Percentiles rank a stretch among this genome's conserved stretches.
Evolutionary conservation across 2,113 vertebrate genomes (phyloP).

Genomic region (Mobula birostris): DNA sequence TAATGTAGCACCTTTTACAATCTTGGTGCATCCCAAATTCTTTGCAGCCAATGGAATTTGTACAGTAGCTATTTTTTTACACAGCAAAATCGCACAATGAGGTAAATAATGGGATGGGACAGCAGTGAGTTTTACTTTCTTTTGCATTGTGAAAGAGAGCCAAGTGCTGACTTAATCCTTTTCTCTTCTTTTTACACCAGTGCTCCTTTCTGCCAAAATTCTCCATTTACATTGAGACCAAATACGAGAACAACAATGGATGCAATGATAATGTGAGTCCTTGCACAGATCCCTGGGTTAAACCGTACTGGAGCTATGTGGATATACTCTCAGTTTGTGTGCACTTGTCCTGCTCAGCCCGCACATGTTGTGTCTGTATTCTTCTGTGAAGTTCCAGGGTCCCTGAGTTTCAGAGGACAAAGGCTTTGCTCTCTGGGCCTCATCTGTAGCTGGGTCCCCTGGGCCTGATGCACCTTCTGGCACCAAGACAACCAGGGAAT

Average conservation of each 20-base stretch:
- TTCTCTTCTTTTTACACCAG: slow-evolving; percentile 43
- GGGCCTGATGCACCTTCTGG: not conserved
- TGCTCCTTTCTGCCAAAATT: slow-evolving; percentile 68
- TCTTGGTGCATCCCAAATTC: not conserved
- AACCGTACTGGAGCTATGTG: not conserved
- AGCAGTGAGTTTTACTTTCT: not conserved
- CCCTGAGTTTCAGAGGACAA: not conserved
- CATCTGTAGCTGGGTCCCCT: not conserved
- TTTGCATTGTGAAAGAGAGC: not conserved
- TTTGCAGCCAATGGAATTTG: not conserved
- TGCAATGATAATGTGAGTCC: slow-evolving; percentile 57
- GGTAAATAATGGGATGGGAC: not conserved
- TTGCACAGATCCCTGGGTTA: not conserved
- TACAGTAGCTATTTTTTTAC: not conserved
- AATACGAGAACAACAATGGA: slow-evolving; percentile 63
- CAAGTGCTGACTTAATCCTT: not conserved
- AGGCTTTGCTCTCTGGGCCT: not conserved
- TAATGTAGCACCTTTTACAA: not conserved
- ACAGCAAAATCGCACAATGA: not conserved
- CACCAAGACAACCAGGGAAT: not conserved
- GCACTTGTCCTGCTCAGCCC: too few relatives aligned
- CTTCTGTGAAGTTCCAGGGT: not conserved
- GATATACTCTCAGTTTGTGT: too few relatives aligned
- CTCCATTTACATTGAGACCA: slow-evolving; percentile 67
- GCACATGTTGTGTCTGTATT: too few relatives aligned